Percentiles rank a stretch among this genome's conserved stretches.
Evolutionary conservation across 1,140 invertebrate species (phyloP).

Genomic region (Bombus waltoni): DNA sequence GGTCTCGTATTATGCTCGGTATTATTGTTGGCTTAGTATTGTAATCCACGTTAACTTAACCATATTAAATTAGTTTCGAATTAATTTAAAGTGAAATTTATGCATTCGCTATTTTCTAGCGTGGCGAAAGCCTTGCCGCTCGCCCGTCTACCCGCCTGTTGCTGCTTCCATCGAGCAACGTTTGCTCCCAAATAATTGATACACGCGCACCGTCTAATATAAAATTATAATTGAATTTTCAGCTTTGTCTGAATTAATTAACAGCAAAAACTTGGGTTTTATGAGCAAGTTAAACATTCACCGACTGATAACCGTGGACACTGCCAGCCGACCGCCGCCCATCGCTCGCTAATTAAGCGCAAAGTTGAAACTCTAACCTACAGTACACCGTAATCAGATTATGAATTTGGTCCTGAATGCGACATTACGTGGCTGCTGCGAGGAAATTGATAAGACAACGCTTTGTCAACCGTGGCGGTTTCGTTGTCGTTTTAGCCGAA

Average conservation of each 20-base stretch:
- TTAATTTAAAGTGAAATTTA: conserved; percentile 29
- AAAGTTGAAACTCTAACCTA: conserved; percentile 52
- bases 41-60: conserved; percentile 18
- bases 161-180: background rate
- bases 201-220: background rate
- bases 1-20: background rate
- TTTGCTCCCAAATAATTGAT: conserved; percentile 14
- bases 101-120: conserved; percentile 9
- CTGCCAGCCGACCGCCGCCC: background rate
- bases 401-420: conserved; percentile 40
- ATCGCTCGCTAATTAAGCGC: conserved; percentile 47
- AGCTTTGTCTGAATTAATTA: conserved; percentile 39
- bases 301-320: conserved; percentile 2
- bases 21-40: background rate
- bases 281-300: conserved; percentile 30
- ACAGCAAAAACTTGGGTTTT: conserved; percentile 36
- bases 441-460: conserved; percentile 41
- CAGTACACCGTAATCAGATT: conserved; percentile 42
- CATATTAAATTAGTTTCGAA: conserved; percentile 19
- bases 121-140: background rate
- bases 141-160: background rate
- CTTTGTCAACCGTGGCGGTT: conserved; percentile 8
- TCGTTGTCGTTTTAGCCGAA: too few relatives aligned
- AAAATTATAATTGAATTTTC: conserved; percentile 43
- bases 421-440: conserved; percentile 40